Percentiles rank a stretch among this genome's conserved stretches.
Conservation (phyloP, 2,113 vertebrate genomes). For the Chunga burmeisteri region DNA sequence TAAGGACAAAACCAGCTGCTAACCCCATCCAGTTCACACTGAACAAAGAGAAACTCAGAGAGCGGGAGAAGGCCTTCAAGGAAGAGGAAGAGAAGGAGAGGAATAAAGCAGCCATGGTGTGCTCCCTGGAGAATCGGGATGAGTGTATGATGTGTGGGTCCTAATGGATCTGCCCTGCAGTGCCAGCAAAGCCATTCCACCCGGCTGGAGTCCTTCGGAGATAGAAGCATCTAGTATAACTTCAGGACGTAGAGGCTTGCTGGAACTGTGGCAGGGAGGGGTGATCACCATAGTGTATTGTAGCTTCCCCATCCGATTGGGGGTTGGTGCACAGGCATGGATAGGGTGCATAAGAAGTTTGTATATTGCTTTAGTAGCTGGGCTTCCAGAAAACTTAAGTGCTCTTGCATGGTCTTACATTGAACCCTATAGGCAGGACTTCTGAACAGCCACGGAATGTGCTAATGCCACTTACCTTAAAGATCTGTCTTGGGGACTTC, state of each 20-base stretch:
- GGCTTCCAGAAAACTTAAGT: not conserved
- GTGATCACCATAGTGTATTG: not conserved
- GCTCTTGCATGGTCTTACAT: not conserved
- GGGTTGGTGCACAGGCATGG: not conserved
- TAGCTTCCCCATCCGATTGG: rapidly evolving
- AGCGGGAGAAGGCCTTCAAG: slow-evolving; percentile 65
- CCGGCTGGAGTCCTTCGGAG: not conserved
- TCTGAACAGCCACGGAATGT: not conserved
- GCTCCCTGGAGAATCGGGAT: slow-evolving; percentile 91
- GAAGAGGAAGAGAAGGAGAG: slow-evolving; percentile 80
- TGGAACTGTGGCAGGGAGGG: not conserved
- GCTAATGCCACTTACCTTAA: not conserved
- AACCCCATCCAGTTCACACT: slow-evolving; percentile 98
- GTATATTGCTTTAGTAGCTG: not conserved
- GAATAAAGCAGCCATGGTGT: slow-evolving; percentile 93
- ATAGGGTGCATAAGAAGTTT: not conserved
- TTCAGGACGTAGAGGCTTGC: not conserved
- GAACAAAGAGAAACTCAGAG: slow-evolving; percentile 92
- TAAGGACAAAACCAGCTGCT: slow-evolving; percentile 92
- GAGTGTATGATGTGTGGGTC: slow-evolving; percentile 96
- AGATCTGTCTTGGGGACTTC: not conserved
- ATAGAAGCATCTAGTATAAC: not conserved
- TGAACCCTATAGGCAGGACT: not conserved
- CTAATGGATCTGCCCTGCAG: slow-evolving; percentile 40
- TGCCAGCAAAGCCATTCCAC: not conserved